Evolutionary conservation across 2,797 vertebrate species (phyloP), one percentile per base, ranked within the genome.

Genomic region (Botia almorhae): DNA sequence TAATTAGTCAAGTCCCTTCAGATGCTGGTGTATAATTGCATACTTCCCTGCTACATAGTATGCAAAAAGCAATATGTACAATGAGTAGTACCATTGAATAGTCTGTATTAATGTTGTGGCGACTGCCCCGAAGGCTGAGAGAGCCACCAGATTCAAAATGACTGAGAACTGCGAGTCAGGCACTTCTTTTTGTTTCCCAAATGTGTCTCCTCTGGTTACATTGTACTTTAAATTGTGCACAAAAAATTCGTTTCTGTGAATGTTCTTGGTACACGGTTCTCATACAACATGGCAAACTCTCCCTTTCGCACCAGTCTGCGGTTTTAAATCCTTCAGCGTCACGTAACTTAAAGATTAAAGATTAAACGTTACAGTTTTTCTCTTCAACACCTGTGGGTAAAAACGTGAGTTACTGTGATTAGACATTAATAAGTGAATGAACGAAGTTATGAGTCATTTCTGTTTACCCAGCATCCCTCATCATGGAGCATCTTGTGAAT

Each of bases 401-500:
- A 26, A 26, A 48, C 16, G 69, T 69, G 48, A 55, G 63, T 46
- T 87, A 46, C 43, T 46, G 43, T 46, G 82, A 88, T 87, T 82
- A 82, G 21, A 61, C 17, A 2, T 78, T 86, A 86, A 86, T 85
- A 76, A 81, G 69, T 69, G 73, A 77, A 72, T 85, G 82, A 87
- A 85, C 56, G 58, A 74, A 85, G 83, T 80, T 72, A 73, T 86
- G 80, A 82, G 79, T 88, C 84, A 84, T 80, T 71, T 77, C 26
- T 84, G 80, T 85, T 88, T 83, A 83, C 55, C 71, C 80, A 63
- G 36, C 65, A 21, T 69, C 23, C 74, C 58, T 58, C 55, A 64
- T 46, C 77, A 67, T 19, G 19, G 48, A 48, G 72, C 39, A 76
- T 79, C 56, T 82, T 77, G 69, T 36, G 13, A 69, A 64, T 68